Base-by-base conservation (phyloP, 2,113 vertebrate genomes). In the Ameiurus melas region DNA sequence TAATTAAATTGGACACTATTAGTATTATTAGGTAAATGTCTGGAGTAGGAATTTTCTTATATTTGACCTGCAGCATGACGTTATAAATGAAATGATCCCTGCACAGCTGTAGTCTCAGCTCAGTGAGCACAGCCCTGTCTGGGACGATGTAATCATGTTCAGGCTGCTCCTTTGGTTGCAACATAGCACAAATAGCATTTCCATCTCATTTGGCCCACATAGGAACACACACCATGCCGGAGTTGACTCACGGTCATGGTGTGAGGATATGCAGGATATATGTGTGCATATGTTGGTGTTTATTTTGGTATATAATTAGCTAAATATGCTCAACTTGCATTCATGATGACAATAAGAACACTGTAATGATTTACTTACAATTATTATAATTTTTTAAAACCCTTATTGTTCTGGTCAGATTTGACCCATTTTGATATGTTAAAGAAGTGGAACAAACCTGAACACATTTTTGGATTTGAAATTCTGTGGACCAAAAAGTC, bases 41-140 rank as follows among this genome's bases (percentile, higher is more conserved):
- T 51, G 6, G 82, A 77, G 64, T 47, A 78, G 80, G 83, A 78
- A 85, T 89, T 75, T 81, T 75, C 55, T 84, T 85, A 53, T 87
- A 78, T 79, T 78, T 64, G 55, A 80, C 58, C 43, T 75, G 86
- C 66, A 12, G 55, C 14, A 55, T 19, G 83, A 90, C 47, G 66
- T 87, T 88, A 88, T 58, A 84, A 81, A 53, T 39, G 66, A 90
- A 90, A 90, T 88, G 78, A 90, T 90, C 57, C 83, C 81, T 90
- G 47, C 9, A 78, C 77, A 73, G 47, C 53, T 85, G 66, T 66
- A 73, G 85, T 73, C 84, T 85, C 78, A 70, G 68, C 85, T 90
- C 83, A 77, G 83, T 77, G 86, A 90, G 30, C 78, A 88, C 47
- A 53, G 47, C 66, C 81, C 85, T 51, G 80, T 53, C 60, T 75